A percentile compares a stretch with the other conserved stretches of the same genome.
phyloP scores from a whole-genome alignment of 1,140 invertebrate species.

The Eciton burchellii region DNA sequence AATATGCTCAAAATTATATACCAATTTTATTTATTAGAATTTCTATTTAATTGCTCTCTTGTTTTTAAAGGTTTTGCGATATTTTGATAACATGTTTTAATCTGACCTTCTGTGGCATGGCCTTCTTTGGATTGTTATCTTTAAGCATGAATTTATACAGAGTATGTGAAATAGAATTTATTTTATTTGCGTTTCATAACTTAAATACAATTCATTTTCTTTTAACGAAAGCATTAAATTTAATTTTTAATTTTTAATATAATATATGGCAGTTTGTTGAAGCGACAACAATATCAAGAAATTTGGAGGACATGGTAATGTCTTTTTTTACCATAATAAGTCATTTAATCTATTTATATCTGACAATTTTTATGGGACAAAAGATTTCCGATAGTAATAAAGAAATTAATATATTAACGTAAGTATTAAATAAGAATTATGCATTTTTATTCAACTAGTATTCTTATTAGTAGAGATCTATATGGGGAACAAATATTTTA shows the following conservation, averaged over 20 bases:
- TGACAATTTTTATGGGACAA: background rate
- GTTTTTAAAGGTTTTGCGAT: slow-evolving; percentile 30
- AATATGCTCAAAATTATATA: background rate
- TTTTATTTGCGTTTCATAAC: background rate
- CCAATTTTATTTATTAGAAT: background rate
- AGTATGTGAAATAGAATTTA: slow-evolving; percentile 24
- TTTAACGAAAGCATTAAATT: background rate
- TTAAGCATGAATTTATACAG: slow-evolving; percentile 42
- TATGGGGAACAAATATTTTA: slow-evolving; percentile 6
- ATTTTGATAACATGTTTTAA: background rate
- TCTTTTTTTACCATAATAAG: background rate
- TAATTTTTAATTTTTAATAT: slow-evolving; percentile 12
- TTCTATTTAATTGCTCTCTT: background rate
- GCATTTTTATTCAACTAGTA: background rate
- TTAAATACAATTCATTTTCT: background rate
- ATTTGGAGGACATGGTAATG: background rate
- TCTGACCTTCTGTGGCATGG: background rate
- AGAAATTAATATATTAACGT: slow-evolving; percentile 4
- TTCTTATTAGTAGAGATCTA: too few species aligned
- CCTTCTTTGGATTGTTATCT: slow-evolving; percentile 13
- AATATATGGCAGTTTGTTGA: slow-evolving; percentile 21
- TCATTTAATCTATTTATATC: slow-evolving; percentile 36
- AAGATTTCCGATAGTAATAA: background rate
- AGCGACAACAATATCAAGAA: background rate
- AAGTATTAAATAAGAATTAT: slow-evolving; percentile 34